These are phyloP conservation scores for Characodon lateralis DNA, from an alignment of 2,797 vertebrate species.

Conservation along the genomic window DNA sequence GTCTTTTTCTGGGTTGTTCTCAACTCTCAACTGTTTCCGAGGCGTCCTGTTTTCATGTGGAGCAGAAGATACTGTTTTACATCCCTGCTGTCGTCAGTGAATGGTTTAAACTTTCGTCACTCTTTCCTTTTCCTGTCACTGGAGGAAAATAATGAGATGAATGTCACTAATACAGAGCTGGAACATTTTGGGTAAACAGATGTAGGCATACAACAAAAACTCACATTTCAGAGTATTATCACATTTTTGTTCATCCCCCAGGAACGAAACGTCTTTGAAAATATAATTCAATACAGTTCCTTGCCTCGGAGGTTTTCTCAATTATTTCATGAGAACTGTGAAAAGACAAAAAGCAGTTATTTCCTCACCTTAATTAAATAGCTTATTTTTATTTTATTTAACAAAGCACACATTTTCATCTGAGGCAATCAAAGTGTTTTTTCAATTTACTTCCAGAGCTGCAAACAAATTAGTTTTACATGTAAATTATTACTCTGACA, in stretches of 20 bases:
- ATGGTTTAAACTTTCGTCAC: constrained; percentile 15
- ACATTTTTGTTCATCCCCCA: not conserved
- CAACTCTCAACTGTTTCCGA: not conserved
- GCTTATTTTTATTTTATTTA: no score
- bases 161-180: constrained; percentile 8
- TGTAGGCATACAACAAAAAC: not conserved
- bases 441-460: no score
- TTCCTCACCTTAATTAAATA: no score
- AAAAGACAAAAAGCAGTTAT: no score
- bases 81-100: constrained; percentile 3
- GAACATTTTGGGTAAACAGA: not conserved
- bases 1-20: not conserved
- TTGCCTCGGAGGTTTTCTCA: not conserved
- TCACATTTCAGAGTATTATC: not conserved
- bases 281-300: not conserved
- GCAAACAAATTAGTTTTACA: no score
- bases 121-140: constrained; percentile 3
- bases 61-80: constrained; percentile 1
- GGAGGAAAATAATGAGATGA: constrained; percentile 1
- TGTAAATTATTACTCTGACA: no score
- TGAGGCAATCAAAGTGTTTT: no score
- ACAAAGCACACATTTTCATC: no score
- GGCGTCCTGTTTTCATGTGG: constrained; percentile 14
- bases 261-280: not conserved
- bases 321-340: no score